Percentiles rank a stretch among this genome's conserved stretches.
These are phyloP conservation scores for Octopus bimaculoides DNA, from an alignment of 1,140 invertebrate species.

Conservation along the genomic window DNA sequence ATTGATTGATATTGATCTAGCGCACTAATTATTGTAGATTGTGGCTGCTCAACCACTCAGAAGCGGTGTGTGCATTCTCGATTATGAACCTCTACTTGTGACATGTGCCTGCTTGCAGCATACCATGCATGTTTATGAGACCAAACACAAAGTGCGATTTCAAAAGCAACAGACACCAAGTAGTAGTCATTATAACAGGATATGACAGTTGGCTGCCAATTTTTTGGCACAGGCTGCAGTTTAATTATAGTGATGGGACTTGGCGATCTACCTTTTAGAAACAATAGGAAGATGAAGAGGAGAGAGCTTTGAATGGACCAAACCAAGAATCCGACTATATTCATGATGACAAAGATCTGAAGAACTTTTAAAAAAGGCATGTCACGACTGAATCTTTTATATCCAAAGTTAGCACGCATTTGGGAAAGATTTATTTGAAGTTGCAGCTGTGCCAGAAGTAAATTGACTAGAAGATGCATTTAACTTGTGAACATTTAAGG, in stretches of 20 bases:
- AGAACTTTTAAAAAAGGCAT: constrained; percentile 8
- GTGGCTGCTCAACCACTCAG: constrained; percentile 15
- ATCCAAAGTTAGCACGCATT: not conserved
- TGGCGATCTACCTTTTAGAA: constrained; percentile 2
- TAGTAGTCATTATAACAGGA: constrained; percentile 14
- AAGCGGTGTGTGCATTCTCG: constrained; percentile 13
- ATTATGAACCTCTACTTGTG: constrained; percentile 7
- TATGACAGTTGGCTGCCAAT: constrained; percentile 11
- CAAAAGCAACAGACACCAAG: constrained; percentile 14
- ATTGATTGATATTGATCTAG: constrained; percentile 16
- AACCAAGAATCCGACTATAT: not conserved
- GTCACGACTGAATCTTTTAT: not conserved
- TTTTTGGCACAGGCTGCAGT: constrained; percentile 7
- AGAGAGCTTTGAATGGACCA: constrained; percentile 5
- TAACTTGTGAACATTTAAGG: too few relatives aligned
- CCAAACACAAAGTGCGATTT: constrained; percentile 14
- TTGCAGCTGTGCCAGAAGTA: too few relatives aligned
- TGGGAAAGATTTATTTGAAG: too few relatives aligned
- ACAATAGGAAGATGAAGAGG: constrained; percentile 8
- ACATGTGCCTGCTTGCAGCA: constrained; percentile 17
- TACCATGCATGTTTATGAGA: constrained; percentile 18
- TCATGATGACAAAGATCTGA: constrained; percentile 11
- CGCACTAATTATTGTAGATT: constrained; percentile 14
- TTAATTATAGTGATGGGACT: constrained; percentile 15
- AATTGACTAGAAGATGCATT: too few relatives aligned